Evolutionary conservation across 2,888 invertebrate species (phyloP), one percentile per base, ranked within the genome.

Genomic region (Ganaspis brasiliensis): DNA sequence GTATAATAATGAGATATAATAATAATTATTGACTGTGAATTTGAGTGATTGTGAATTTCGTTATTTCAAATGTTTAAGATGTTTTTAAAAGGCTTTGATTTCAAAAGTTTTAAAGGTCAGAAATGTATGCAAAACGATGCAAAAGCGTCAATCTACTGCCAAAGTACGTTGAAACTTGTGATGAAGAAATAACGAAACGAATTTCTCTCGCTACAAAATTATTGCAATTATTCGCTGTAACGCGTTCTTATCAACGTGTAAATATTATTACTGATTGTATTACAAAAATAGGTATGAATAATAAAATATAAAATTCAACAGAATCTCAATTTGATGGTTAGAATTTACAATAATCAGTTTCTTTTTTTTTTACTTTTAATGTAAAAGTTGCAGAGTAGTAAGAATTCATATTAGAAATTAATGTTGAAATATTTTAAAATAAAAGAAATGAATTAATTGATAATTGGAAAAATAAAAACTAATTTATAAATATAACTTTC

Each of bases 261-360:
- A 67, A 63, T 63, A 63, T 63, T 40, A 21, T 37, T 63, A 37
- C 61, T 63, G 61, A 63, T 63, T 63, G 37, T 63, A 63, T 37
- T 63, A 40, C 63, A 52, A 37, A 56, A 56, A 56, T 59, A 59
- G 35, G 26, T 59, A 59, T 35, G 14, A 24, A 45, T 67, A 67
- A 26, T 67, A 67, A 67, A n/a, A 67, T 24, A 67, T 37, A 26
- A 26, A 45, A 24, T 67, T 40, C 21, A 45, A 24, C 45, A 40
- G 67, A 67, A 45, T 67, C 19, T 52, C 52, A n/a, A n/a, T n/a
- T n/a, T n/a, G n/a, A n/a, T n/a, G n/a, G n/a, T n/a, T n/a, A n/a
- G n/a, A n/a, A n/a, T n/a, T n/a, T n/a, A n/a, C n/a, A n/a, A n/a
- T n/a, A n/a, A n/a, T n/a, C n/a, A n/a, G n/a, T n/a, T n/a, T n/a